Evolutionary conservation across 2,797 vertebrate genomes (phyloP).

Genomic region (Pogoniulus pusillus): DNA sequence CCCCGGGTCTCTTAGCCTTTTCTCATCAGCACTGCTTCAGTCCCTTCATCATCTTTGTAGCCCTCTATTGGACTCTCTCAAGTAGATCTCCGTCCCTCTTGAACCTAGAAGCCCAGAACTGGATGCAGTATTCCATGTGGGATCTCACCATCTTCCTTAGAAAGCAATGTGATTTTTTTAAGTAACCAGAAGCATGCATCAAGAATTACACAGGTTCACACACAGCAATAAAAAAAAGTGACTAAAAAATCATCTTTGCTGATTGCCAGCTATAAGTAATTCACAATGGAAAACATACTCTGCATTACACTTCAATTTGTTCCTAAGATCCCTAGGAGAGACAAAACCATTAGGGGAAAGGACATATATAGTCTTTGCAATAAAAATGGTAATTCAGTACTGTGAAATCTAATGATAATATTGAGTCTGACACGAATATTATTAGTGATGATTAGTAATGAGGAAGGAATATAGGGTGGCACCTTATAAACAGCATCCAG

Average conservation of each 20-base stretch:
- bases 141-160: too few species aligned
- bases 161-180: too few species aligned
- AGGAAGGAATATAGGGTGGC: neutral
- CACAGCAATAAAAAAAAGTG: neutral
- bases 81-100: too few species aligned
- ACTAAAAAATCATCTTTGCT: neutral
- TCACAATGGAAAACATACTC: neutral
- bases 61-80: too few species aligned
- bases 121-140: too few species aligned
- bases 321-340: neutral
- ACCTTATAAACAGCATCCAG: neutral
- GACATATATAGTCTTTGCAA: neutral
- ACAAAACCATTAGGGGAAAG: neutral
- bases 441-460: neutral
- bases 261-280: neutral
- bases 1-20: too few species aligned
- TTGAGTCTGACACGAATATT: neutral
- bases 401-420: neutral
- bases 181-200: neutral
- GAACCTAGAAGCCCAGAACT: too few species aligned
- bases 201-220: neutral
- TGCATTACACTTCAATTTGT: neutral
- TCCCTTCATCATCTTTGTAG: too few species aligned
- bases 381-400: neutral
- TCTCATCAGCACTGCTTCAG: too few species aligned